Percentiles rank a stretch among this genome's conserved stretches.
phyloP scores from a whole-genome alignment of 2,797 vertebrate genomes.

The Rhynchotus rufescens region DNA sequence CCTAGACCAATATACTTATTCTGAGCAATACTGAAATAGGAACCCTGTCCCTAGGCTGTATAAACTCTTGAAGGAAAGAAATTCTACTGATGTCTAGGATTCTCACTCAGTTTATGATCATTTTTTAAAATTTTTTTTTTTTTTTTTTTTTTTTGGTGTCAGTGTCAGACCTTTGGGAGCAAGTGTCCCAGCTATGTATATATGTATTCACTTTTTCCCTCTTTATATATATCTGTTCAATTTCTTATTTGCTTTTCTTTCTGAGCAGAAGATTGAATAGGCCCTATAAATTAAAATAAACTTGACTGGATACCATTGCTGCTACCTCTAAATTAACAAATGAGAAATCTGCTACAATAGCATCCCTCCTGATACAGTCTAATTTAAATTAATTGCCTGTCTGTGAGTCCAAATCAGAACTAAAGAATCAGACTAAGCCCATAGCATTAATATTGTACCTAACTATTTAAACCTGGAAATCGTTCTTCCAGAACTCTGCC shows the following conservation, averaged over 20 bases:
- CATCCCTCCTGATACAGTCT: constrained; percentile 17
- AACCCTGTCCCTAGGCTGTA: neutral
- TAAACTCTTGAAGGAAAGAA: neutral
- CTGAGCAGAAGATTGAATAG: neutral
- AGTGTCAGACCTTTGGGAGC: neutral
- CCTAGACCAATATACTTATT: neutral
- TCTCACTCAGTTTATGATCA: neutral
- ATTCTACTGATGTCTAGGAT: neutral
- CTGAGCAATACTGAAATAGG: neutral
- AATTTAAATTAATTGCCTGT: constrained; percentile 73
- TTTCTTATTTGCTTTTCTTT: neutral
- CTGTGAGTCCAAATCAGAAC: constrained; percentile 52
- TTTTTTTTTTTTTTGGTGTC: neutral
- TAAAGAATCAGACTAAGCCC: constrained; percentile 22
- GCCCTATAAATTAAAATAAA: constrained; percentile 49
- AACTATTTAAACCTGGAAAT: constrained; percentile 35
- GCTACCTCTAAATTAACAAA: constrained; percentile 52
- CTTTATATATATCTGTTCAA: neutral
- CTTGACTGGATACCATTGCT: constrained; percentile 2
- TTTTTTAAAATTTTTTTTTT: neutral
- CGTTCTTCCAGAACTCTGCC: neutral
- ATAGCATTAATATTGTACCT: neutral
- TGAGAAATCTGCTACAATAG: constrained; percentile 41
- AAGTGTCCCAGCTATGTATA: neutral
- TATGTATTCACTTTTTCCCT: neutral